Percentiles rank a stretch among this genome's conserved stretches.
Evolutionary conservation across 2,113 vertebrate genomes (phyloP).

Genomic region (Rynchops niger): DNA sequence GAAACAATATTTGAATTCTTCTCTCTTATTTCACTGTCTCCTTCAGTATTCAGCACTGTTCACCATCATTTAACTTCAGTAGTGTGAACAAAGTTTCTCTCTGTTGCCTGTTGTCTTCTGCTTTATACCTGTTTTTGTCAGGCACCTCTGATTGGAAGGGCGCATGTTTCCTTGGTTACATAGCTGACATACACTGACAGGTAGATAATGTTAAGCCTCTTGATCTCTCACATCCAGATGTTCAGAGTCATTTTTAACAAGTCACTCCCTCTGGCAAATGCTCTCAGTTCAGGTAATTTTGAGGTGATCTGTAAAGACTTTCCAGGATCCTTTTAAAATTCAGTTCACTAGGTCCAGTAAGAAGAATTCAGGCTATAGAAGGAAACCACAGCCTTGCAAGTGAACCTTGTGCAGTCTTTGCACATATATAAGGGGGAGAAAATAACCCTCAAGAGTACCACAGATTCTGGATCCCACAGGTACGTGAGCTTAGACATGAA

Average conservation of each 20-base stretch:
- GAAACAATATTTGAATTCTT: not conserved
- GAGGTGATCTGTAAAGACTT: not conserved
- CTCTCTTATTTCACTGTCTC: not conserved
- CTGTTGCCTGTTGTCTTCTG: not conserved
- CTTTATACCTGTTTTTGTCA: not conserved
- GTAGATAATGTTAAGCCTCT: not conserved
- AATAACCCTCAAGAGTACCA: not conserved
- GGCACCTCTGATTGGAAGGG: not conserved
- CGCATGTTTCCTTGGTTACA: not conserved
- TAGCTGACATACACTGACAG: not conserved
- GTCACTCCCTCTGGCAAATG: not conserved
- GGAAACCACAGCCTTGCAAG: not conserved
- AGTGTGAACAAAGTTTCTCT: not conserved
- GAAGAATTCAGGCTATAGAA: not conserved
- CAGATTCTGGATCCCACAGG: not conserved
- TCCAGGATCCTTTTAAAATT: not conserved
- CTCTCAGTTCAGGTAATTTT: not conserved
- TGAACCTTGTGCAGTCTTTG: not conserved
- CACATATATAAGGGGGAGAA: not conserved
- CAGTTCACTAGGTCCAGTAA: not conserved
- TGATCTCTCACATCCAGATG: not conserved
- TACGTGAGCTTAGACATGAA: not conserved
- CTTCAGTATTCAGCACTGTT: not conserved
- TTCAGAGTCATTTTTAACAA: not conserved
- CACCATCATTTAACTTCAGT: not conserved